Evolutionary conservation across 2,888 invertebrate genomes (phyloP).

Genomic region (Lithophane socia): DNA sequence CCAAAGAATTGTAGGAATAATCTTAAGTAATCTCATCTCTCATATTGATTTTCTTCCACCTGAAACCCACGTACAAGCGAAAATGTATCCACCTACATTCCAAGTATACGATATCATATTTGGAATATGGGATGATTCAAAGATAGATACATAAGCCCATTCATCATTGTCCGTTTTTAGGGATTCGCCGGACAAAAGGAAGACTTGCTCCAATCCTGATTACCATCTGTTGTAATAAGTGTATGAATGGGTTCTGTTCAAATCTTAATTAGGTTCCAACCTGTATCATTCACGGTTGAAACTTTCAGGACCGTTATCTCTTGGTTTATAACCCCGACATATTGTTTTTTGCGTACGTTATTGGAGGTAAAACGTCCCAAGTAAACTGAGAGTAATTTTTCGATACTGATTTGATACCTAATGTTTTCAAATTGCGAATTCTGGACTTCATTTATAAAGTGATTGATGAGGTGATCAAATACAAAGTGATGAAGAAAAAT

Average conservation of each 20-base stretch:
- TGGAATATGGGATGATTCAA: slow-evolving; percentile 43
- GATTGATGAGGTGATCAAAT: slow-evolving; percentile 20
- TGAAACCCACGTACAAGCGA: slow-evolving; percentile 16
- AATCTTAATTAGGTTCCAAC: slow-evolving; percentile 77
- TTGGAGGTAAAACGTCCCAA: background rate
- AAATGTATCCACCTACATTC: slow-evolving; percentile 21
- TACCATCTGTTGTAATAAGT: slow-evolving; percentile 79
- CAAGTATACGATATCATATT: slow-evolving; percentile 11
- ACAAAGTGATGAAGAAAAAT: slow-evolving; percentile 12
- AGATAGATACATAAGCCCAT: slow-evolving; percentile 70
- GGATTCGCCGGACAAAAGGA: slow-evolving; percentile 74
- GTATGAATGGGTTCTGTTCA: slow-evolving; percentile 72
- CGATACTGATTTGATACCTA: background rate
- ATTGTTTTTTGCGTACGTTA: slow-evolving; percentile 38
- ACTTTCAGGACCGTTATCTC: slow-evolving; percentile 63
- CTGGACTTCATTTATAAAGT: slow-evolving; percentile 2
- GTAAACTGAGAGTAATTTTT: background rate
- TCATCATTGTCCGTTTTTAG: slow-evolving; percentile 75
- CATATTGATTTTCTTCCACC: slow-evolving; percentile 42
- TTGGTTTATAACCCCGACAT: slow-evolving; percentile 14
- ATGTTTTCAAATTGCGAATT: background rate
- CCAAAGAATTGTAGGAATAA: slow-evolving; percentile 10
- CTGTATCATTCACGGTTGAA: slow-evolving; percentile 62
- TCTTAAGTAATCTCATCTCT: slow-evolving; percentile 34
- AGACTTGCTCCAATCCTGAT: slow-evolving; percentile 73